Percentiles rank a stretch among this genome's conserved stretches.
These are phyloP conservation scores for Acleris holmiana DNA, from an alignment of 2,888 invertebrate species.

Conservation along the genomic window DNA sequence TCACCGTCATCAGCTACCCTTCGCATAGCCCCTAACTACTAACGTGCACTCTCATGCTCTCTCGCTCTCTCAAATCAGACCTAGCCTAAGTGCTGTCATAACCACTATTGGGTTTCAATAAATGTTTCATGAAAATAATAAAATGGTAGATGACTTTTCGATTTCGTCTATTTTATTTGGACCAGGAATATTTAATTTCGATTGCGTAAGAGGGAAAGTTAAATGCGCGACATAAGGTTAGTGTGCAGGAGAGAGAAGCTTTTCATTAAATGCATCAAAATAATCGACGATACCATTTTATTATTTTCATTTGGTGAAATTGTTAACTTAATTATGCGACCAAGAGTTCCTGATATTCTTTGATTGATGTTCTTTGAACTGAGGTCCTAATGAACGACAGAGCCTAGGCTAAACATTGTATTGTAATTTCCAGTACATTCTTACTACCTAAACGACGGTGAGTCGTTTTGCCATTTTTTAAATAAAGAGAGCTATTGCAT, in stretches of 20 bases:
- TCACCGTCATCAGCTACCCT: slow-evolving; percentile 25
- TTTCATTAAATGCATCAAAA: too few relatives aligned
- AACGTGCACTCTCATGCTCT: slow-evolving; percentile 26
- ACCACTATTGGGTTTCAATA: neutral
- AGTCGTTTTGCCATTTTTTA: slow-evolving; percentile 40
- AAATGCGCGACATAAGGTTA: too few relatives aligned
- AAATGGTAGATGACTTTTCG: neutral
- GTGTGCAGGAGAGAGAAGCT: too few relatives aligned
- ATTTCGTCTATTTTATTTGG: too few relatives aligned
- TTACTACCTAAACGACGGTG: slow-evolving; percentile 54
- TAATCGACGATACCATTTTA: too few relatives aligned
- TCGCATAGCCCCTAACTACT: slow-evolving; percentile 19
- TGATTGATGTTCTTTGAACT: neutral
- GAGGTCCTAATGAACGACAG: slow-evolving; percentile 44
- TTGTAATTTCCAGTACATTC: slow-evolving; percentile 52
- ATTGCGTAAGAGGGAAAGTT: too few relatives aligned
- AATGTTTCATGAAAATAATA: slow-evolving; percentile 14
- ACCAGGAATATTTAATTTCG: too few relatives aligned
- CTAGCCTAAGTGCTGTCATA: neutral
- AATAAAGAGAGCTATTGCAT: neutral
- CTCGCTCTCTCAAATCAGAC: slow-evolving; percentile 13
- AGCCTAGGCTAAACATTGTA: slow-evolving; percentile 43
- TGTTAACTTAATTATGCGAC: neutral
- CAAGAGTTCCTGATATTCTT: neutral
- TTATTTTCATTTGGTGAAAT: too few relatives aligned